Evolutionary conservation across 2,888 invertebrate genomes (phyloP), one percentile per base, ranked within the genome.

Genomic region (Tenthredo distinguenda): DNA sequence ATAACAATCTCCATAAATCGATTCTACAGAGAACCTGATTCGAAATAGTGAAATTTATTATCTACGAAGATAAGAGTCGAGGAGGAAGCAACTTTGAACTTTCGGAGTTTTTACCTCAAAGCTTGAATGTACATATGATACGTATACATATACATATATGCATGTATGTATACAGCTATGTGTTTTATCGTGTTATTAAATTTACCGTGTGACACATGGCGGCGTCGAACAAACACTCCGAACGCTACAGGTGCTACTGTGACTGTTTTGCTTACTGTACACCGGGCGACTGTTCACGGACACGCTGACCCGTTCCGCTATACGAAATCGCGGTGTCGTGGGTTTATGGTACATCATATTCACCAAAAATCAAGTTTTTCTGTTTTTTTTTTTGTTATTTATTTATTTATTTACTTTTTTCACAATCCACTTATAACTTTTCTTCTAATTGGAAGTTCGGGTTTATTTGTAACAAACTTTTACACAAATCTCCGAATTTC

Each of bases 301-400:
- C 84, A 91, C 91, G 89, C 93, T 92, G 86, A 93, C 90, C 84
- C 93, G 90, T 86, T 93, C 93, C 15, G 93, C 93, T 87, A 93
- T 93, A 65, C 93, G 91, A 88, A 93, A 93, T 72, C 93, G 92
- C 86, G 93, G 93, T 82, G 92, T 91, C 77, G 93, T 93, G 31
- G 93, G 93, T 86, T 93, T 93, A 85, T 93, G 93, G 87, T 93
- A 93, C 90, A 93, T 93, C 93, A 93, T 93, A 76, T 47, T 89
- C 34, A 77, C 74, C 71, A 21, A 43, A 31, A 31, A 34, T 34
- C 21, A 18, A 68, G 2, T 43, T 43, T 43, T 43, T 12, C 18
- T 40, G 21, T 50, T 50, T 15, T 50, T 50, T 77, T 31, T 26
- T 43, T 10, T 43, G 37, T 9, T 71, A 1, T 2, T 21, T 12